phyloP scores from a whole-genome alignment of 1,140 invertebrate genomes.

The Mercenaria mercenaria region DNA sequence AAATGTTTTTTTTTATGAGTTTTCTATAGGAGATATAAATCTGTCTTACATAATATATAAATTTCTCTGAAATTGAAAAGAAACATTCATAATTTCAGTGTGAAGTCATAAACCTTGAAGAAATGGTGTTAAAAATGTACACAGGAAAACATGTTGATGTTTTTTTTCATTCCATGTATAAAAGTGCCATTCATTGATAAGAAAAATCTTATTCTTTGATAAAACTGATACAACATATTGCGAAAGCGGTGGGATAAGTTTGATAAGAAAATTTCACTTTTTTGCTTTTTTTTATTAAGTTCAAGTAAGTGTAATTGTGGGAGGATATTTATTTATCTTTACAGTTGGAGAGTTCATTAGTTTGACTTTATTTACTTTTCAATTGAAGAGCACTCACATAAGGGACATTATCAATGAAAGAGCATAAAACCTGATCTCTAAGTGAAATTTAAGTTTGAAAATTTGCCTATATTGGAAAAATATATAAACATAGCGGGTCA shows the following conservation, averaged over 20 bases:
- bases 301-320: constrained; percentile 22
- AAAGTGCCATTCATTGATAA: too few species aligned
- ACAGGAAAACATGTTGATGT: too few species aligned
- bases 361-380: constrained; percentile 43
- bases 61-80: too few species aligned
- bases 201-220: too few species aligned
- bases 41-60: too few species aligned
- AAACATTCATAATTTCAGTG: too few species aligned
- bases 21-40: too few species aligned
- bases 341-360: constrained; percentile 30
- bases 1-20: too few species aligned
- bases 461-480: constrained; percentile 49
- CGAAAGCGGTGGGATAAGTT: not conserved
- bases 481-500: constrained; percentile 13
- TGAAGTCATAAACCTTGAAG: too few species aligned
- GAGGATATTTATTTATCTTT: constrained; percentile 24
- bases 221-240: too few species aligned
- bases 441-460: constrained; percentile 27
- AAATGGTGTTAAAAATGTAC: too few species aligned
- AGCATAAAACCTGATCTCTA: constrained; percentile 27
- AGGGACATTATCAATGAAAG: constrained; percentile 39
- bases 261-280: not conserved
- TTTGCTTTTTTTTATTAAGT: not conserved
- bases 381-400: constrained; percentile 41
- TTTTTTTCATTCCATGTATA: too few species aligned